Evolutionary conservation across 2,113 vertebrate genomes (phyloP).

Genomic region (Megaceryle maxima): DNA sequence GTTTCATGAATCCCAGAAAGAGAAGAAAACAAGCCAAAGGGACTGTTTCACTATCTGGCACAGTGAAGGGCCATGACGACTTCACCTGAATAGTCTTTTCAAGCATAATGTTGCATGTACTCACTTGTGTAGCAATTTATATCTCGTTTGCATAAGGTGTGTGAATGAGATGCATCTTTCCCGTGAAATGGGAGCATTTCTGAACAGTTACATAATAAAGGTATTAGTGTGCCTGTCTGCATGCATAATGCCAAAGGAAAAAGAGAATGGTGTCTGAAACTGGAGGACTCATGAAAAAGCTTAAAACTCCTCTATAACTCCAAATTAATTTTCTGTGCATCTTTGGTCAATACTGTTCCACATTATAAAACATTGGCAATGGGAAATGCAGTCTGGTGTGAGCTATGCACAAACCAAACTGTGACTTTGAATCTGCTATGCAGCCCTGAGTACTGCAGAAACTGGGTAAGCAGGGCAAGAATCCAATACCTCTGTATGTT

Average conservation of each 20-base stretch:
- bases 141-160: slow-evolving; percentile 43
- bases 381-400: background rate
- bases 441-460: background rate
- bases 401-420: background rate
- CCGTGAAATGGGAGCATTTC: slow-evolving; percentile 30
- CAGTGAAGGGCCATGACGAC: background rate
- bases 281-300: background rate
- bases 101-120: background rate
- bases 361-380: background rate
- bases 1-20: background rate
- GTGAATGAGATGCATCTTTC: slow-evolving; percentile 21
- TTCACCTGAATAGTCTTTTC: slow-evolving; percentile 21
- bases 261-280: background rate
- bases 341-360: background rate
- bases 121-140: slow-evolving; percentile 49
- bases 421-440: background rate
- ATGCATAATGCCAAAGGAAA: background rate
- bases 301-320: background rate
- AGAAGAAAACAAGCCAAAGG: background rate
- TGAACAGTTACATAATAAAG: slow-evolving; percentile 28
- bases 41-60: background rate
- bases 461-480: background rate
- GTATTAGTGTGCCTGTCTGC: background rate
- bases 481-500: background rate
- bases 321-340: background rate